Conservation (phyloP, 2,797 vertebrate species). For the Intellagama lesueurii region DNA sequence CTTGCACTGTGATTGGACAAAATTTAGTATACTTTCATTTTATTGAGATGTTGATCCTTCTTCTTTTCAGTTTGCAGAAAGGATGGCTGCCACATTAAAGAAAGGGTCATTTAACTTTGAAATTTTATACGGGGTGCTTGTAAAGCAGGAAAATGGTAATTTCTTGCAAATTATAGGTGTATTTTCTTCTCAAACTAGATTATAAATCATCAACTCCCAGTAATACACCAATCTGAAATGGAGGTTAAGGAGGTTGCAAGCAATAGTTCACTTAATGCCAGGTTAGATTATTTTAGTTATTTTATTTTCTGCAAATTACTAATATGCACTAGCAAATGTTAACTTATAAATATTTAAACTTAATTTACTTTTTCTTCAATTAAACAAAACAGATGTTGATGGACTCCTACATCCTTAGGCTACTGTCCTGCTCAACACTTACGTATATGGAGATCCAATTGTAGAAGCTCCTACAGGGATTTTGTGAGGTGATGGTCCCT, state of each 20-base stretch:
- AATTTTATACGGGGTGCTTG: background rate
- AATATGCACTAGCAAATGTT: background rate
- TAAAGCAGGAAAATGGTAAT: slow-evolving; percentile 14
- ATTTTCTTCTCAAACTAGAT: slow-evolving; percentile 2
- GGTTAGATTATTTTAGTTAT: background rate
- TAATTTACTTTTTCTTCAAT: background rate
- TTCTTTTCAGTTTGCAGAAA: slow-evolving; percentile 2
- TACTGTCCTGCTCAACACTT: no score
- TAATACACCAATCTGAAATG: background rate
- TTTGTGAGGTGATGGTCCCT: no score
- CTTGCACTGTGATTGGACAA: background rate
- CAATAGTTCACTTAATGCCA: background rate
- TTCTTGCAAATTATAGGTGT: slow-evolving; percentile 1
- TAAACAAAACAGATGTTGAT: background rate
- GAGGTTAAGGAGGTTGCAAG: background rate
- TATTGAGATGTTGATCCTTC: background rate
- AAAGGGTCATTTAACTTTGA: slow-evolving; percentile 2
- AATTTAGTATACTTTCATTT: background rate
- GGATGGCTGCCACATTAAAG: background rate
- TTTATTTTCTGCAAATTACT: background rate
- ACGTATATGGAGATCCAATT: no score
- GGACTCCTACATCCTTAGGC: background rate
- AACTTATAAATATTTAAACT: background rate
- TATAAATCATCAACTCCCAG: background rate
- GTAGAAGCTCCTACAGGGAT: no score